Conservation (phyloP, 1,140 invertebrate genomes). For the Cyrtorhinus lividipennis region DNA sequence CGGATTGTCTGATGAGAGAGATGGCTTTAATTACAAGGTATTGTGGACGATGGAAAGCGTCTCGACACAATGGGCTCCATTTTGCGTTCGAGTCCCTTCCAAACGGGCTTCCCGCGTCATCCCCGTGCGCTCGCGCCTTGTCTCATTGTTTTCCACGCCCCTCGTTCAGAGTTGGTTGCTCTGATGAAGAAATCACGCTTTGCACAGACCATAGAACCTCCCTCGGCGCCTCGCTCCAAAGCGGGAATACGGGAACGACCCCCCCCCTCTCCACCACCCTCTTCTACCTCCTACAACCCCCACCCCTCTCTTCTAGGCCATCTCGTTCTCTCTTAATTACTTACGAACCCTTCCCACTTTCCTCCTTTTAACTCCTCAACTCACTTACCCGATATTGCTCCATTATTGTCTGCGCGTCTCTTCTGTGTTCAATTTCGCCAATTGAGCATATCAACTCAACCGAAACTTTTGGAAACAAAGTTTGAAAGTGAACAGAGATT, state of each 20-base stretch:
- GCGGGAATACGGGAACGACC: neutral
- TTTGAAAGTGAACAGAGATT: no score
- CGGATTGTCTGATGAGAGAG: slow-evolving; percentile 10
- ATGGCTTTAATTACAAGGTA: slow-evolving; percentile 13
- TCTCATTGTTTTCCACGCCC: slow-evolving; percentile 12
- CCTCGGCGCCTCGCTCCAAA: neutral
- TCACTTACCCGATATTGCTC: slow-evolving; percentile 13
- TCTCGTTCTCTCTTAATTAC: slow-evolving; percentile 16
- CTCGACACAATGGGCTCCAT: neutral
- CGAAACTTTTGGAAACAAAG: neutral
- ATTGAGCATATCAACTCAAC: neutral
- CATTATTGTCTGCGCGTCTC: neutral
- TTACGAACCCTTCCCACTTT: neutral
- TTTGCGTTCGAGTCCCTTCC: slow-evolving; percentile 2
- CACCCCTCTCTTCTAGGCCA: no score
- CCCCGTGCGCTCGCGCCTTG: slow-evolving; percentile 8
- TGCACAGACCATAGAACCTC: neutral
- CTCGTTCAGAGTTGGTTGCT: neutral
- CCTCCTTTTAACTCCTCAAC: slow-evolving; percentile 8
- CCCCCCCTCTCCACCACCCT: neutral
- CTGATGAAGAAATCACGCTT: slow-evolving; percentile 9
- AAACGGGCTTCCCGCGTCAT: neutral
- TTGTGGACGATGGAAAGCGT: slow-evolving; percentile 1
- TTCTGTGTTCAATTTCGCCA: neutral
- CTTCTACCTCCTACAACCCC: neutral